Base-by-base conservation (phyloP, 2,888 invertebrate genomes). In the Dichetophora obliterata region DNA sequence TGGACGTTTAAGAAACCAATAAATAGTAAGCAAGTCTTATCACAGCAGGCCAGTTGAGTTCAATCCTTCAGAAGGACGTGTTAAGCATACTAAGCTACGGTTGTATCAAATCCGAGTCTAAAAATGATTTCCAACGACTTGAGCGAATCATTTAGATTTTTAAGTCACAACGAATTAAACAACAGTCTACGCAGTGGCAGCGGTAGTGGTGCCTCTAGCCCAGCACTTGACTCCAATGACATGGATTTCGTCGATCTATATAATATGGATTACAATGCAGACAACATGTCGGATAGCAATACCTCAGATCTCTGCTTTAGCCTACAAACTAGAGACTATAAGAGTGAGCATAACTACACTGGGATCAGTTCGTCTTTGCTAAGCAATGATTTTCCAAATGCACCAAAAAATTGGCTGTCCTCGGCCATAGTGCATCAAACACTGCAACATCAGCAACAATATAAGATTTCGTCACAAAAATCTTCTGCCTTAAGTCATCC, bases 51-150 rank as follows among this genome's bases (percentile, higher is more conserved):
- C 78, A 82, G 80, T 81, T 70, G 27, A 9, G 8, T 9, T 57
- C 37, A n/a, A 71, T 79, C 75, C 75, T 70, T 63, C 70, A 14
- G 68, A 75, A 68, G 54, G 74, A 61, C n/a, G 19, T 19, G 48
- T 34, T 59, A n/a, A n/a, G n/a, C n/a, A n/a, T n/a, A n/a, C n/a
- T n/a, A n/a, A n/a, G n/a, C n/a, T n/a, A n/a, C n/a, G n/a, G n/a
- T n/a, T n/a, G n/a, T n/a, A 24, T 9, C 5, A 22, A 48, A 22
- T 22, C 5, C 43, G 11, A n/a, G 11, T 19, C 1, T n/a, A n/a
- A 75, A 78, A 78, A 82, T 82, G 81, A 66, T 82, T 71, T 76
- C 80, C 59, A 80, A 72, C 66, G 82, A 80, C 43, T 81, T 81
- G 54, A 76, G 59, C n/a, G 78, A 81, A 63, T 72, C 78, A 14